A percentile compares a stretch with the other conserved stretches of the same genome.
Conservation (phyloP, 2,888 invertebrate genomes). For the Notodromas monacha region DNA sequence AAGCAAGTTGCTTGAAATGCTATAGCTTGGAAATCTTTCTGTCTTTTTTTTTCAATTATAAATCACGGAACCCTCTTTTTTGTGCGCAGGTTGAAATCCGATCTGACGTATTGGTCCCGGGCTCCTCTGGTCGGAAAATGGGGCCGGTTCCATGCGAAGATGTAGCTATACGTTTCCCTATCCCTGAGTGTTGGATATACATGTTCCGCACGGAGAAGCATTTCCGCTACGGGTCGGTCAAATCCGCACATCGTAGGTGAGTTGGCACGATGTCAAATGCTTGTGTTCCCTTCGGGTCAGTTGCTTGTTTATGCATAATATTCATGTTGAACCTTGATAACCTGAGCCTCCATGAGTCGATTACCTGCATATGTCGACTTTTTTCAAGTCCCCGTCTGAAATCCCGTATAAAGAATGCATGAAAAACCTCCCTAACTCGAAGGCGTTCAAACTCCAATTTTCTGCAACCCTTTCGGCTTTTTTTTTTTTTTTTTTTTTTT, state of each 20-base stretch:
- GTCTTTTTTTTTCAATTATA: constrained; percentile 5
- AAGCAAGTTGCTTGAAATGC: constrained; percentile 19
- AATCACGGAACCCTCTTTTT: constrained; percentile 6
- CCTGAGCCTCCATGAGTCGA: background rate
- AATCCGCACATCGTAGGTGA: constrained; percentile 44
- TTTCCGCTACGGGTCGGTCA: constrained; percentile 85
- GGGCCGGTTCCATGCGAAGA: constrained; percentile 62
- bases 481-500: too few relatives aligned
- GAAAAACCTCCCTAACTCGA: too few relatives aligned
- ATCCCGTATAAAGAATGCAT: too few relatives aligned
- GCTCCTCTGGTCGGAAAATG: background rate
- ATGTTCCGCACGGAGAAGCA: constrained; percentile 91
- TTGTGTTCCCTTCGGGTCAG: too few relatives aligned
- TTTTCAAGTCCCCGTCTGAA: too few relatives aligned
- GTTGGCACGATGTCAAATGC: background rate
- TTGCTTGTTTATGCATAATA: background rate
- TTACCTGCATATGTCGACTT: too few relatives aligned
- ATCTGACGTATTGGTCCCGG: constrained; percentile 80
- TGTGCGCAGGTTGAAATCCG: constrained; percentile 45
- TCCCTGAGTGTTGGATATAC: constrained; percentile 98
- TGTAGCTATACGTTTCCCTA: constrained; percentile 75
- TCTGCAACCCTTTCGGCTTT: too few relatives aligned
- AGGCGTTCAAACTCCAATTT: too few relatives aligned
- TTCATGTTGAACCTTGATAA: too few relatives aligned
- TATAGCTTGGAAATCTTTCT: too few relatives aligned